Evolutionary conservation across 2,113 vertebrate genomes (phyloP).

Genomic region (Hippolais icterina): DNA sequence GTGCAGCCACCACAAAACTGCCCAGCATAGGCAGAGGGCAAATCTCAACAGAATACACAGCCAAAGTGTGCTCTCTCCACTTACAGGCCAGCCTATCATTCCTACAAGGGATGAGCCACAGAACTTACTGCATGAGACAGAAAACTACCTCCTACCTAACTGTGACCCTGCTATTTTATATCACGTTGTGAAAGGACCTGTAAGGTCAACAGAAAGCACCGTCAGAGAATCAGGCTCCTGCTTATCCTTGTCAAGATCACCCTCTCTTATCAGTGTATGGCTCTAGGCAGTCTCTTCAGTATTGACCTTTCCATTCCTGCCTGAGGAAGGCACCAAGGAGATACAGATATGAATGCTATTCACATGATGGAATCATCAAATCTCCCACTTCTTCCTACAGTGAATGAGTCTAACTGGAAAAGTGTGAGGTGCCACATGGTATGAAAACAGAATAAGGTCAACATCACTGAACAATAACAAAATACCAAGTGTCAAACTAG

Average conservation of each 20-base stretch:
- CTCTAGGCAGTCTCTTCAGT: not conserved
- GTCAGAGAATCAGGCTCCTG: not conserved
- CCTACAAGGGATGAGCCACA: accelerated
- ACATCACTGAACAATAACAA: not conserved
- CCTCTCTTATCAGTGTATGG: not conserved
- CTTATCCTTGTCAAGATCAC: not conserved
- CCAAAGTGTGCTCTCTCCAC: not conserved
- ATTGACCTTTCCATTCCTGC: not conserved
- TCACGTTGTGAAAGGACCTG: not conserved
- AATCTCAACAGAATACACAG: not conserved
- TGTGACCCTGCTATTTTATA: not conserved
- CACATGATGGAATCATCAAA: not conserved
- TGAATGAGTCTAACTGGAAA: not conserved
- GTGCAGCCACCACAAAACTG: not conserved
- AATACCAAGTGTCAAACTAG: not conserved
- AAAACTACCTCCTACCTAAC: not conserved
- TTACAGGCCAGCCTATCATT: not conserved
- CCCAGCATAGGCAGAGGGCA: not conserved
- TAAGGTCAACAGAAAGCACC: not conserved
- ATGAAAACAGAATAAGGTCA: not conserved
- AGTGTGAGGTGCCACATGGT: not conserved
- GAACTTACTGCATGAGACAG: not conserved
- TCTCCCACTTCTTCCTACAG: not conserved
- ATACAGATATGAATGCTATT: not conserved
- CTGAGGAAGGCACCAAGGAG: not conserved